Conservation (phyloP, 1,140 invertebrate species). For the Trichoplusia ni region DNA sequence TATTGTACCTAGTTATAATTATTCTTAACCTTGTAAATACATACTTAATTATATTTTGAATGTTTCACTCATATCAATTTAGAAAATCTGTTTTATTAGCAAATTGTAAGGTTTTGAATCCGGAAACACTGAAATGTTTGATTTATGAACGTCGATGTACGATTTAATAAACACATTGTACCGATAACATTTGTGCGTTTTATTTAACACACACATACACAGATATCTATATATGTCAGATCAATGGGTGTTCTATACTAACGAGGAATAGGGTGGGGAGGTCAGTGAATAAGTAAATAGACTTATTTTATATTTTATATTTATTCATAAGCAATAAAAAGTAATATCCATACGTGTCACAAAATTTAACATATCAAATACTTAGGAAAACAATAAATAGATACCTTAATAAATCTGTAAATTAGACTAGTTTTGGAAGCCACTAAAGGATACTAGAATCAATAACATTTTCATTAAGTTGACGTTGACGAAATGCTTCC, state of each 20-base stretch:
- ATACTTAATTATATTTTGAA: constrained; percentile 76
- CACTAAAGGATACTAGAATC: constrained; percentile 45
- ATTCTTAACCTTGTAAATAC: constrained; percentile 69
- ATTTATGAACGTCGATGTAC: constrained; percentile 73
- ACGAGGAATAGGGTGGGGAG: background rate
- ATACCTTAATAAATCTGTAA: constrained; percentile 23
- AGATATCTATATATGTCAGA: too few relatives aligned
- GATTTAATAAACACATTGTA: constrained; percentile 77
- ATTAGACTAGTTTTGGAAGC: constrained; percentile 47
- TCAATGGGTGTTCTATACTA: too few relatives aligned
- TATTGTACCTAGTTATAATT: constrained; percentile 56
- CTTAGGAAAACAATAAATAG: constrained; percentile 58
- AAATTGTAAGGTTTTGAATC: constrained; percentile 71
- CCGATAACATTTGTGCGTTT: constrained; percentile 43
- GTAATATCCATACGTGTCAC: constrained; percentile 73
- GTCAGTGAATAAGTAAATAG: constrained; percentile 39
- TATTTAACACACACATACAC: background rate
- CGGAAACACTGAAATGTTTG: constrained; percentile 65
- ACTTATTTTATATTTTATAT: constrained; percentile 64
- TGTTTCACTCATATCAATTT: constrained; percentile 78
- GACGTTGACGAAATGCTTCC: constrained; percentile 40
- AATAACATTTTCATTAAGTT: constrained; percentile 28
- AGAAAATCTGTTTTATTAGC: constrained; percentile 72
- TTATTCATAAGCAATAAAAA: constrained; percentile 81
- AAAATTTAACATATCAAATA: constrained; percentile 68